A percentile compares a stretch with the other conserved stretches of the same genome.
These are phyloP conservation scores for Tapirus terrestris DNA, from an alignment of 2,113 vertebrate species.

Conservation along the genomic window DNA sequence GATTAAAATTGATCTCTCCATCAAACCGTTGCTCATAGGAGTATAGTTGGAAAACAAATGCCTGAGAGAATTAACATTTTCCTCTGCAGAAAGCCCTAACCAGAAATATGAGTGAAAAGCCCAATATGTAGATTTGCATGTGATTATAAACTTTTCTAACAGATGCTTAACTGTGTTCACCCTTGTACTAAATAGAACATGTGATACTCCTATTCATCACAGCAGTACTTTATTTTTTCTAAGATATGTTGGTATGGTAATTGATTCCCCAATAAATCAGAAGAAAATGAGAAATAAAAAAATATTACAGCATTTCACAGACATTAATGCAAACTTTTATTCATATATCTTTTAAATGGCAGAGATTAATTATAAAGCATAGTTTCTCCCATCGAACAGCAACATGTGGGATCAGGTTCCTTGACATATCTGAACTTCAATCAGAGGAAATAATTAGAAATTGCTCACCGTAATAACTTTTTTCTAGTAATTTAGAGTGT, in stretches of 20 bases:
- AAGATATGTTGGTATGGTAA: background rate
- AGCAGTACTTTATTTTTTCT: background rate
- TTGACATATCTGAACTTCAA: constrained; percentile 56
- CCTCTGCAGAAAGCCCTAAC: background rate
- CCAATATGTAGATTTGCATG: background rate
- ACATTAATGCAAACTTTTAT: background rate
- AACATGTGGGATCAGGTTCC: constrained; percentile 4
- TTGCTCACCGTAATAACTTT: constrained; percentile 42
- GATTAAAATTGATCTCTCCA: background rate
- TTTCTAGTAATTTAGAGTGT: constrained; percentile 9
- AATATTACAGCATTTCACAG: background rate
- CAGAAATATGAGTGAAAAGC: background rate
- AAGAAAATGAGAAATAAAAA: constrained; percentile 45
- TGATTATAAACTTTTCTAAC: constrained; percentile 1
- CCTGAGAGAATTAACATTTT: background rate
- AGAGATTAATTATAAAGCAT: background rate
- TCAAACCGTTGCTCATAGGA: background rate
- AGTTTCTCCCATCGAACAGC: background rate
- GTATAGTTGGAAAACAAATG: background rate
- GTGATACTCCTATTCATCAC: background rate
- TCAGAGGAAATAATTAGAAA: constrained; percentile 58
- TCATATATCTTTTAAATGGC: constrained; percentile 6
- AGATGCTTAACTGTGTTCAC: background rate
- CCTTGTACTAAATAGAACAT: background rate
- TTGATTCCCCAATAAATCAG: constrained; percentile 47